Conservation (phyloP, 2,888 invertebrate species). For the Drosophila koepferae region DNA sequence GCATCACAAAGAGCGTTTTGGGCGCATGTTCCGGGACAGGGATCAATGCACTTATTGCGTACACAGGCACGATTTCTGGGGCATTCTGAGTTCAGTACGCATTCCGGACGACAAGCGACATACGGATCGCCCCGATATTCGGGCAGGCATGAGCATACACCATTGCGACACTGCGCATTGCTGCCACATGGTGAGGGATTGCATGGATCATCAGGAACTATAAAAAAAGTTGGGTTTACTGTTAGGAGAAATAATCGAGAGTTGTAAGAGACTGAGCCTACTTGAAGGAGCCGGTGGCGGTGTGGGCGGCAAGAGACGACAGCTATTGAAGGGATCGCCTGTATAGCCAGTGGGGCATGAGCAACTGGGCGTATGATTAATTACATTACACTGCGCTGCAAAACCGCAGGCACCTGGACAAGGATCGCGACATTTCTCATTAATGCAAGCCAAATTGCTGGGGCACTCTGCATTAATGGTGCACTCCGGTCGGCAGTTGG, state of each 20-base stretch:
- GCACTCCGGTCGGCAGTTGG: conserved; percentile 92
- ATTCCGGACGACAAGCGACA: conserved; percentile 92
- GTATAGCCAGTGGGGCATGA: conserved; percentile 89
- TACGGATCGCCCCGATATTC: conserved; percentile 93
- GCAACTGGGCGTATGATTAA: conserved; percentile 92
- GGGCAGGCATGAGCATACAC: conserved; percentile 90
- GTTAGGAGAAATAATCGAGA: conserved; percentile 18
- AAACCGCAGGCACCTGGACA: conserved; percentile 92
- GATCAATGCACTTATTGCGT: conserved; percentile 92
- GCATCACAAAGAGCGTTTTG: conserved; percentile 91
- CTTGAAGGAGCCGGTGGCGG: conserved; percentile 79
- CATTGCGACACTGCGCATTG: conserved; percentile 90
- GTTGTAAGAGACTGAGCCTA: conserved; percentile 48
- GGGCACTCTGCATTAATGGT: conserved; percentile 91
- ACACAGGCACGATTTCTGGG: conserved; percentile 91
- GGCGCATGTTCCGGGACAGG: conserved; percentile 93
- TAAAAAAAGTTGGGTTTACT: conserved; percentile 18
- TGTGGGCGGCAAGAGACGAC: conserved; percentile 87
- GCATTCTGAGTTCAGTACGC: conserved; percentile 92
- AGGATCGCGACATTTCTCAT: conserved; percentile 90
- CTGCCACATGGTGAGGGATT: conserved; percentile 92
- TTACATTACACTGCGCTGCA: conserved; percentile 90
- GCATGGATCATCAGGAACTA: conserved; percentile 87
- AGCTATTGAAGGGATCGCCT: conserved; percentile 92
- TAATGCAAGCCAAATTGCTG: conserved; percentile 90